A percentile compares a stretch with the other conserved stretches of the same genome.
phyloP scores from a whole-genome alignment of 2,113 vertebrate species.

The Phaethornis superciliosus region DNA sequence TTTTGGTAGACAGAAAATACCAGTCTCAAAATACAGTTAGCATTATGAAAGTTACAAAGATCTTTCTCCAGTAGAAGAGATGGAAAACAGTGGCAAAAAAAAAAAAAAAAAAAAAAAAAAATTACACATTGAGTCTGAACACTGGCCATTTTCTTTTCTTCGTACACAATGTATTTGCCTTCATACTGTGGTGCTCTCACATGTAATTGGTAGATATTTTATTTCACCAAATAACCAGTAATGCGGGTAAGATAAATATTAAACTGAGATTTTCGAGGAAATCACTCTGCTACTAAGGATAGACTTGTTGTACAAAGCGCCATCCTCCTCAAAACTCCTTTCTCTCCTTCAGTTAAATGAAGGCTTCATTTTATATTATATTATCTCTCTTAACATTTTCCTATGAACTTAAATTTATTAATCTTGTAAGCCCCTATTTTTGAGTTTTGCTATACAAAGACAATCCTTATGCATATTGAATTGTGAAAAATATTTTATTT shows the following conservation, averaged over 20 bases:
- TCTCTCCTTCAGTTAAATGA: neutral
- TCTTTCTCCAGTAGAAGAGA: neutral
- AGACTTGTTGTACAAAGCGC: neutral
- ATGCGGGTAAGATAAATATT: neutral
- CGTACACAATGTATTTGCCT: neutral
- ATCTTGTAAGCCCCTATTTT: neutral
- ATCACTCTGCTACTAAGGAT: neutral
- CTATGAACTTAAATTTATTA: neutral
- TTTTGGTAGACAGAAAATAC: neutral
- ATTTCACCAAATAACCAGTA: neutral
- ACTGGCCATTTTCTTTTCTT: neutral
- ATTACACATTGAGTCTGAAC: accelerated
- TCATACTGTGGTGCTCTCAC: neutral
- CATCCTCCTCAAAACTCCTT: neutral
- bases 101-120: neutral
- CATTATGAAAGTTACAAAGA: neutral
- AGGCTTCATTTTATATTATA: neutral
- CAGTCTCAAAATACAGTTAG: neutral
- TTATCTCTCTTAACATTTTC: neutral
- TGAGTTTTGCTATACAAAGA: neutral
- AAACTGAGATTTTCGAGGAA: neutral
- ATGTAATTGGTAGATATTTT: neutral
- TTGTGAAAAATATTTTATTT: neutral
- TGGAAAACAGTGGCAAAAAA: neutral
- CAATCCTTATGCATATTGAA: neutral